phyloP scores from a whole-genome alignment of 2,888 invertebrate genomes.

The Polydrusus pterygomalis region DNA sequence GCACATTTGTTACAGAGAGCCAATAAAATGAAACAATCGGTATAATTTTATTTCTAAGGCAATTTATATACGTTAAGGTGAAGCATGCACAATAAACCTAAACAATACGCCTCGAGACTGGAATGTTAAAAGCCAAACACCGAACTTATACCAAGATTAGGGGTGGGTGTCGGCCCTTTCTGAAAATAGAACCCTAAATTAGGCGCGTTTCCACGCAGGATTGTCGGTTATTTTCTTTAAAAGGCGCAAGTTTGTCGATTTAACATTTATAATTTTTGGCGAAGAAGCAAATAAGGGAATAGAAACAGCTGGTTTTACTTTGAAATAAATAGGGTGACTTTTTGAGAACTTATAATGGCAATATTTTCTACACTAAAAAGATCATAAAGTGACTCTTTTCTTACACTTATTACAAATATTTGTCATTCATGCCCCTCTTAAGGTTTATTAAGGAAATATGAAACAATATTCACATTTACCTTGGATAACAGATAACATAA shows the following conservation, averaged over 20 bases:
- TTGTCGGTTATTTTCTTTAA: slow-evolving; percentile 18
- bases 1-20: slow-evolving; percentile 53
- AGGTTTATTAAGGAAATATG: too few species aligned
- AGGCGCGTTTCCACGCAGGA: slow-evolving; percentile 52
- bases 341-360: too few species aligned
- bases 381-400: too few species aligned
- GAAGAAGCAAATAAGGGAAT: background rate
- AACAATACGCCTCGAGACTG: slow-evolving; percentile 56
- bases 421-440: too few species aligned
- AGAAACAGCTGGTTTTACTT: background rate
- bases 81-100: slow-evolving; percentile 57
- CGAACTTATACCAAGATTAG: slow-evolving; percentile 47
- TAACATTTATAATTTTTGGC: slow-evolving; percentile 20
- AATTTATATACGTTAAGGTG: slow-evolving; percentile 58
- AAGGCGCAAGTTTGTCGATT: slow-evolving; percentile 2
- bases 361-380: too few species aligned
- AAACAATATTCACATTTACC: too few species aligned
- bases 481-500: too few species aligned
- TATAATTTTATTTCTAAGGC: slow-evolving; percentile 56
- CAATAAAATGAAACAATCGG: slow-evolving; percentile 58
- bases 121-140: slow-evolving; percentile 55
- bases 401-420: too few species aligned
- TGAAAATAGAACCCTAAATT: slow-evolving; percentile 60
- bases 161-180: slow-evolving; percentile 56
- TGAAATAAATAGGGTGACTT: too few species aligned